Evolutionary conservation across 1,140 invertebrate genomes (phyloP).

Genomic region (Reticulitermes speratus): DNA sequence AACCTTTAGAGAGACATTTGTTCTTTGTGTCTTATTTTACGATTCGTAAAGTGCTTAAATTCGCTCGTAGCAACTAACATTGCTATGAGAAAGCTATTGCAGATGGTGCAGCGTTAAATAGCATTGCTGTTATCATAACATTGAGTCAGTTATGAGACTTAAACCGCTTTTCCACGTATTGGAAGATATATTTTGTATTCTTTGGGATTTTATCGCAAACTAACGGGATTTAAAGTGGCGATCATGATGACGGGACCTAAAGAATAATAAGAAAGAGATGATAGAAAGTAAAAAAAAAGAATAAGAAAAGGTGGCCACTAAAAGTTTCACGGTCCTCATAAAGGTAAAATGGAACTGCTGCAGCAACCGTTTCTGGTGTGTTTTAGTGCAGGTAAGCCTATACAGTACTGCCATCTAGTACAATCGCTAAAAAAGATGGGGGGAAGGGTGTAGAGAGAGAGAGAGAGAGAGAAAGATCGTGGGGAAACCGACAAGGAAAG

Average conservation of each 20-base stretch:
- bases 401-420: neutral
- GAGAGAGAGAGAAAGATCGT: neutral
- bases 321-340: conserved; percentile 4
- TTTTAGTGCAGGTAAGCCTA: neutral
- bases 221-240: conserved; percentile 6
- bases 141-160: neutral
- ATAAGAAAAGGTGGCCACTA: conserved; percentile 1
- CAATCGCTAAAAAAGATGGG: neutral
- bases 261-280: conserved; percentile 10
- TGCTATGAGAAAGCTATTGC: too few species aligned
- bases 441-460: too few species aligned
- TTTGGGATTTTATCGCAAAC: neutral
- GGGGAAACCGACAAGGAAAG: neutral
- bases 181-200: neutral
- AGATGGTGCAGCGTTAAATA: too few species aligned
- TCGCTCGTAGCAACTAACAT: too few species aligned
- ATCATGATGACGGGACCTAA: neutral
- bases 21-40: too few species aligned
- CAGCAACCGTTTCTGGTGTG: conserved; percentile 10
- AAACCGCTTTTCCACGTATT: neutral
- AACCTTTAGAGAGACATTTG: too few species aligned
- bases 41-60: too few species aligned
- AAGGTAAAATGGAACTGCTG: neutral
- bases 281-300: neutral
- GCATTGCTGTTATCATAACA: too few species aligned